These are phyloP conservation scores for Nemopilema nomurai DNA, from an alignment of 30 jellyfish, hydroid and myxozoan species.

Conservation along the genomic window DNA sequence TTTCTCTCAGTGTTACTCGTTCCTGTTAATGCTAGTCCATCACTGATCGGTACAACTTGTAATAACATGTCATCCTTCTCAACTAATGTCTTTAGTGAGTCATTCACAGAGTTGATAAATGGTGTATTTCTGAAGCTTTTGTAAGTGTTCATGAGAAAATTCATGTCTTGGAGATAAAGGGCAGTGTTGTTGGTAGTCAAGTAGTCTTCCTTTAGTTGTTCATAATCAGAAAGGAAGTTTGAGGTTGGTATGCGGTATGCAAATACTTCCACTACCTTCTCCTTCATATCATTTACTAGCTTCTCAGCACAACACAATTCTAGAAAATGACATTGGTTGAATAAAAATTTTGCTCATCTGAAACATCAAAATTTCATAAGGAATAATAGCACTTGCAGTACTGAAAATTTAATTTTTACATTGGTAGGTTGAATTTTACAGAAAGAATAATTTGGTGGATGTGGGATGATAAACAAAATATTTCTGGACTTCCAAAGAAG, in stretches of 20 bases:
- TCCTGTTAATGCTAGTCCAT: slow-evolving; percentile 16
- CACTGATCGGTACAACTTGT: neutral
- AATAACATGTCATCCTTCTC: neutral
- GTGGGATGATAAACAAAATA: too few relatives aligned
- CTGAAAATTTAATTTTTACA: too few relatives aligned
- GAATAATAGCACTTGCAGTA: too few relatives aligned
- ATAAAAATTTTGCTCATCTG: neutral
- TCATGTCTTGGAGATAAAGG: slow-evolving; percentile 42
- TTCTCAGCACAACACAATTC: slow-evolving; percentile 74
- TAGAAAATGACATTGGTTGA: neutral
- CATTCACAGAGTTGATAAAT: slow-evolving; percentile 1
- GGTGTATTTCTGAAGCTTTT: slow-evolving; percentile 14
- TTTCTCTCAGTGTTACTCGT: neutral
- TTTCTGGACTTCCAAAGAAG: too few relatives aligned
- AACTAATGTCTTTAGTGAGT: neutral
- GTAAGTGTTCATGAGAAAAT: slow-evolving; percentile 17
- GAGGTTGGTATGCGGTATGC: slow-evolving; percentile 26
- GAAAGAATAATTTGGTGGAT: too few relatives aligned
- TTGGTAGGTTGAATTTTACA: too few relatives aligned
- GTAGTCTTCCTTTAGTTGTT: slow-evolving; percentile 12
- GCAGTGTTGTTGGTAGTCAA: neutral
- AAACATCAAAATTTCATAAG: too few relatives aligned
- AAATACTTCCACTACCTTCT: slow-evolving; percentile 22
- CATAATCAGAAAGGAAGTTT: slow-evolving; percentile 25
- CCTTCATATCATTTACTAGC: slow-evolving; percentile 44